These are phyloP conservation scores for Tyria jacobaeae DNA, from an alignment of 2,888 invertebrate genomes.

Conservation along the genomic window DNA sequence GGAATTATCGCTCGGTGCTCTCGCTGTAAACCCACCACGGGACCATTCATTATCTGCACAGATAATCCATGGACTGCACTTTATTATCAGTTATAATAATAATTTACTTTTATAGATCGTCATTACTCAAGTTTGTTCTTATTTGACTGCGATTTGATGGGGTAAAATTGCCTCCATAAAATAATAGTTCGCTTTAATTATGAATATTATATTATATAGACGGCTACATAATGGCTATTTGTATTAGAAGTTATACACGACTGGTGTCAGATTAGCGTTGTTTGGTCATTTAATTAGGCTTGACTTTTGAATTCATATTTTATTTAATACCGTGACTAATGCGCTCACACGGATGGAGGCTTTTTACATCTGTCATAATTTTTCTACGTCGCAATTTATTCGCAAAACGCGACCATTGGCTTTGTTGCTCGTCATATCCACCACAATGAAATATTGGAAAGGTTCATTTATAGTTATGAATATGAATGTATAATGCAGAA, in stretches of 20 bases:
- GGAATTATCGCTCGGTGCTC: conserved; percentile 77
- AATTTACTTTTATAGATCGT: conserved; percentile 85
- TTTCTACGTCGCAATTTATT: conserved; percentile 85
- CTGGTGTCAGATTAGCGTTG: conserved; percentile 67
- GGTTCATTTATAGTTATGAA: conserved; percentile 72
- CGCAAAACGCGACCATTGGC: conserved; percentile 78
- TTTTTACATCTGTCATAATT: conserved; percentile 84
- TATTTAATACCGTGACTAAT: conserved; percentile 82
- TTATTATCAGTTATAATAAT: conserved; percentile 86
- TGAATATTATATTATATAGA: conserved; percentile 60
- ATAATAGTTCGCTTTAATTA: conserved; percentile 72
- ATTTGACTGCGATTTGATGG: conserved; percentile 81
- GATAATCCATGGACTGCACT: conserved; percentile 84
- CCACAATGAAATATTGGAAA: conserved; percentile 69
- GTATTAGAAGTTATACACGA: conserved; percentile 59
- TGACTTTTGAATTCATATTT: conserved; percentile 71
- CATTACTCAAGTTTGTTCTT: conserved; percentile 84
- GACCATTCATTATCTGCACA: conserved; percentile 81
- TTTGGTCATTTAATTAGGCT: conserved; percentile 73
- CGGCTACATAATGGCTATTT: conserved; percentile 61
- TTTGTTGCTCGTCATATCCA: conserved; percentile 70
- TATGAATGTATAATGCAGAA: conserved; percentile 60
- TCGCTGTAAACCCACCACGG: conserved; percentile 74
- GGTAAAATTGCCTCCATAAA: conserved; percentile 77
- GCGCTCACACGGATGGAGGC: conserved; percentile 60